Percentiles rank a stretch among this genome's conserved stretches.
Conservation (phyloP, 1,140 invertebrate genomes). For the Dreissena polymorpha region DNA sequence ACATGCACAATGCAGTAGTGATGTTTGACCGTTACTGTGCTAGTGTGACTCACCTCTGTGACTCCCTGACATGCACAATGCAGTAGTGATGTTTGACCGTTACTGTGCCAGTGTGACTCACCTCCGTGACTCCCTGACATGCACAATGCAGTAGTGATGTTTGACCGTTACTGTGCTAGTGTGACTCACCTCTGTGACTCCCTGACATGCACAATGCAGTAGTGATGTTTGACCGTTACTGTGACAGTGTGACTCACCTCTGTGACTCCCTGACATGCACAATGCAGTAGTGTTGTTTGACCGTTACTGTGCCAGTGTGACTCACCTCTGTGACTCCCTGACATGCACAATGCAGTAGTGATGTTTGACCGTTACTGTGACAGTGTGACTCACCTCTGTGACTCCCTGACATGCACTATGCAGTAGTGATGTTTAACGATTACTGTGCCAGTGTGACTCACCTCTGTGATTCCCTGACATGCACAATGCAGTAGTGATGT, state of each 20-base stretch:
- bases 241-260: slow-evolving; percentile 61
- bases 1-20: slow-evolving; percentile 78
- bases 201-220: slow-evolving; percentile 77
- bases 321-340: slow-evolving; percentile 70
- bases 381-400: slow-evolving; percentile 65
- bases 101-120: slow-evolving; percentile 42
- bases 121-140: slow-evolving; percentile 74
- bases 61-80: slow-evolving; percentile 75
- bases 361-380: slow-evolving; percentile 56
- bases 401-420: slow-evolving; percentile 76
- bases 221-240: slow-evolving; percentile 65
- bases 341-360: slow-evolving; percentile 78
- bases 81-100: slow-evolving; percentile 73
- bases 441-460: slow-evolving; percentile 42
- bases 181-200: slow-evolving; percentile 68
- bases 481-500: slow-evolving; percentile 75
- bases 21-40: slow-evolving; percentile 57
- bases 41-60: slow-evolving; percentile 65
- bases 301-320: slow-evolving; percentile 20
- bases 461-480: slow-evolving; percentile 74
- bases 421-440: slow-evolving; percentile 74
- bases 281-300: slow-evolving; percentile 73
- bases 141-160: slow-evolving; percentile 75
- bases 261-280: slow-evolving; percentile 75
- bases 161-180: slow-evolving; percentile 56